Percentiles rank a stretch among this genome's conserved stretches.
phyloP scores from a whole-genome alignment of 2,113 vertebrate genomes.

The Nesoenas mayeri region DNA sequence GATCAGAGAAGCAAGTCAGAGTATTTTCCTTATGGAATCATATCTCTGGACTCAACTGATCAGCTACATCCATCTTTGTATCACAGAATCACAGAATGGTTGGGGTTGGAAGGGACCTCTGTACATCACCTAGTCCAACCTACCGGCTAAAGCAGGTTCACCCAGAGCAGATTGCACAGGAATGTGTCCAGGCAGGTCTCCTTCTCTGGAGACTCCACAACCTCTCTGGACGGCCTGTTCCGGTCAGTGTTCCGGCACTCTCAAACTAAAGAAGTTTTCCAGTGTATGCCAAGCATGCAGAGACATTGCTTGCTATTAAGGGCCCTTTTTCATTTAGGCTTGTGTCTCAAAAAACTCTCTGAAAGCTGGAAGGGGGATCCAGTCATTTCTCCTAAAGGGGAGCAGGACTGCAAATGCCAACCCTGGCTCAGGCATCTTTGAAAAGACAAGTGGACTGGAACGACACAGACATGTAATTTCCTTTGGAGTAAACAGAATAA shows the following conservation, averaged over 20 bases:
- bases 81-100: too few species aligned
- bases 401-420: neutral
- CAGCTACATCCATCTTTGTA: rapidly evolving
- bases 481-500: neutral
- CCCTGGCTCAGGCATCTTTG: neutral
- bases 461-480: neutral
- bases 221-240: too few species aligned
- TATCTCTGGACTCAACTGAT: neutral
- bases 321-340: neutral
- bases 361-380: neutral
- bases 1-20: neutral
- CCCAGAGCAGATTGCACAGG: too few species aligned
- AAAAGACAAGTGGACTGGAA: neutral
- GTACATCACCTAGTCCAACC: too few species aligned
- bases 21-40: neutral
- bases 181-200: too few species aligned
- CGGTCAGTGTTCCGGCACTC: too few species aligned
- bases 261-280: too few species aligned
- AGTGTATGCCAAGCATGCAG: neutral
- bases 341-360: neutral
- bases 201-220: too few species aligned
- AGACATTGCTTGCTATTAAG: neutral
- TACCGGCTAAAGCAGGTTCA: too few species aligned
- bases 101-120: too few species aligned
- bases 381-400: neutral